These are phyloP conservation scores for Pilophorus perplexus DNA, from an alignment of 2,888 invertebrate genomes.

Conservation along the genomic window DNA sequence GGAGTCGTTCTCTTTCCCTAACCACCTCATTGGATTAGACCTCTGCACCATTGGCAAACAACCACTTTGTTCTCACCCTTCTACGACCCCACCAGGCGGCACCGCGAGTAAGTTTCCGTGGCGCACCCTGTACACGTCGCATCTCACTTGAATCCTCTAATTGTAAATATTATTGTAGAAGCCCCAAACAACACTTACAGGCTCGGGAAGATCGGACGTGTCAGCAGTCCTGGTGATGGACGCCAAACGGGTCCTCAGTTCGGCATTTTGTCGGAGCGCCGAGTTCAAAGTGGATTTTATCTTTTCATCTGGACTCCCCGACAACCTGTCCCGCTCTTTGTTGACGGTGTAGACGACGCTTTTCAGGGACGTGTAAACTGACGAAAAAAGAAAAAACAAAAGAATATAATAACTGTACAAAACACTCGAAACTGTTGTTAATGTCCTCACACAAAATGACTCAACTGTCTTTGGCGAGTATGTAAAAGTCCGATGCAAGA, in stretches of 20 bases:
- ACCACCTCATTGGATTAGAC: no score
- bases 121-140: no score
- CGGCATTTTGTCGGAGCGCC: constrained; percentile 72
- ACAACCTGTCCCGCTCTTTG: constrained; percentile 61
- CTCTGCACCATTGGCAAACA: no score
- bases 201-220: constrained; percentile 61
- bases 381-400: constrained; percentile 20
- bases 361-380: constrained; percentile 57
- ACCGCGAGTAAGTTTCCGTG: no score
- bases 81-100: no score
- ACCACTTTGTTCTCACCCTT: no score
- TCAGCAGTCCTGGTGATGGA: constrained; percentile 65
- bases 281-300: constrained; percentile 62
- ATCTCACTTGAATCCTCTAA: no score
- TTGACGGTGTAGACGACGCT: constrained; percentile 54
- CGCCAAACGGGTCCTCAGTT: constrained; percentile 63
- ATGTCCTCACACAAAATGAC: background rate
- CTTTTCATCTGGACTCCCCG: constrained; percentile 53
- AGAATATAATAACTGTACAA: background rate
- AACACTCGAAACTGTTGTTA: background rate
- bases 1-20: no score
- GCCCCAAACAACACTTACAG: constrained; percentile 55
- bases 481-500: constrained; percentile 65
- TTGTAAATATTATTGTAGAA: no score
- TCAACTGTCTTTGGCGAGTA: constrained; percentile 61